Evolutionary conservation across 2,113 vertebrate species (phyloP).

Genomic region (Campylomormyrus numenius): DNA sequence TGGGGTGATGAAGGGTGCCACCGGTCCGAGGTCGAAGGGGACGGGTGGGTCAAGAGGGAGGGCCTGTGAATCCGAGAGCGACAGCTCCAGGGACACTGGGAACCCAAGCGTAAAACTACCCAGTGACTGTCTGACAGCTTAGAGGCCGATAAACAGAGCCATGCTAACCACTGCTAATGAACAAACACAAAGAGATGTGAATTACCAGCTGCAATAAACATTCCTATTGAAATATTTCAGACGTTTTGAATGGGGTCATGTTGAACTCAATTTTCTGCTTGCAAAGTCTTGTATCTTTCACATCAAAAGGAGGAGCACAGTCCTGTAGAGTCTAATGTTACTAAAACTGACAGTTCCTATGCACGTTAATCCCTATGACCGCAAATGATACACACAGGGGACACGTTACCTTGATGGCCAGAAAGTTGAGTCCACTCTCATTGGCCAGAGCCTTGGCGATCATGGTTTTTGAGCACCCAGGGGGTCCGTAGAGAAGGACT

Average conservation of each 20-base stretch:
- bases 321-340: not conserved
- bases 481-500: constrained; percentile 87
- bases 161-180: not conserved
- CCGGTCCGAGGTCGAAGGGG: constrained; percentile 57
- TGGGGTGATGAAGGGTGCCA: constrained; percentile 65
- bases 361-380: not conserved
- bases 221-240: not conserved
- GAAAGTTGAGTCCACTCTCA: constrained; percentile 91
- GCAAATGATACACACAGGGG: not conserved
- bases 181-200: not conserved
- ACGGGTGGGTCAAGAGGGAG: constrained; percentile 45
- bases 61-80: constrained; percentile 40
- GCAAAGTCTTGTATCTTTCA: not conserved
- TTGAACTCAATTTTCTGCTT: not conserved
- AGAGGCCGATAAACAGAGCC: not conserved
- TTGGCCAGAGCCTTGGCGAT: constrained; percentile 91
- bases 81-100: not conserved
- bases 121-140: not conserved
- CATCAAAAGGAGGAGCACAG: not conserved
- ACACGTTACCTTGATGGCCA: constrained; percentile 79
- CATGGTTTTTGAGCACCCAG: constrained; percentile 98
- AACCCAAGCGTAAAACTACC: not conserved
- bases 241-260: not conserved
- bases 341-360: not conserved
- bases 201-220: not conserved